These are phyloP conservation scores for Notodonta ziczac DNA, from an alignment of 2,888 invertebrate species.

Conservation along the genomic window DNA sequence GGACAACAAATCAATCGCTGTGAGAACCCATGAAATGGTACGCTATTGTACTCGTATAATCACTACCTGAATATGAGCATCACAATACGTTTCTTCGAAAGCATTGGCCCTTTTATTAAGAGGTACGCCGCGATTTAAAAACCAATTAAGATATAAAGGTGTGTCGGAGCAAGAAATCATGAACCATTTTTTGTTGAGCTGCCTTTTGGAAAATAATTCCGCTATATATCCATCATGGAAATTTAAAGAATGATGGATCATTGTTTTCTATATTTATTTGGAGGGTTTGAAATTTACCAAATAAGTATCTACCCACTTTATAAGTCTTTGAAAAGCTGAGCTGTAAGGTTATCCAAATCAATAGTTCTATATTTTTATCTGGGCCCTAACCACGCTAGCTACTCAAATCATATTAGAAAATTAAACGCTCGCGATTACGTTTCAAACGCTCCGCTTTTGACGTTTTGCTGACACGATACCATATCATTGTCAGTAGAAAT, in stretches of 20 bases:
- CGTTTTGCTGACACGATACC: too few species aligned
- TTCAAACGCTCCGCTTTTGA: too few species aligned
- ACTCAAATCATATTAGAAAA: too few species aligned
- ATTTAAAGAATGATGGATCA: slow-evolving; percentile 4
- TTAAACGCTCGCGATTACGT: too few species aligned
- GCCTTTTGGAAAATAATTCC: slow-evolving; percentile 4
- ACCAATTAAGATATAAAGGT: slow-evolving; percentile 68
- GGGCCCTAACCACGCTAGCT: too few species aligned
- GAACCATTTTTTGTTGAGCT: slow-evolving; percentile 18
- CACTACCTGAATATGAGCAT: slow-evolving; percentile 46
- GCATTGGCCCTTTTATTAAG: slow-evolving; percentile 48
- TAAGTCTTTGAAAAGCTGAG: too few species aligned
- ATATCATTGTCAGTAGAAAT: too few species aligned
- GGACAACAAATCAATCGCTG: slow-evolving; percentile 28
- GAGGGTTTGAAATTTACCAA: background rate
- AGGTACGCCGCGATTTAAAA: slow-evolving; percentile 56
- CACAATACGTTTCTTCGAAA: slow-evolving; percentile 39
- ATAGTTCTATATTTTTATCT: too few species aligned
- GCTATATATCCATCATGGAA: slow-evolving; percentile 23
- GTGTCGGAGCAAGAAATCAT: slow-evolving; percentile 30
- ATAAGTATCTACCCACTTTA: background rate
- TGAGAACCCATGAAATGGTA: slow-evolving; percentile 35
- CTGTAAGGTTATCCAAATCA: background rate
- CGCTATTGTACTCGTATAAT: slow-evolving; percentile 33
- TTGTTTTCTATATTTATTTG: background rate